Evolutionary conservation across 2,888 invertebrate genomes (phyloP).

Genomic region (Meiosimyza platycephala): DNA sequence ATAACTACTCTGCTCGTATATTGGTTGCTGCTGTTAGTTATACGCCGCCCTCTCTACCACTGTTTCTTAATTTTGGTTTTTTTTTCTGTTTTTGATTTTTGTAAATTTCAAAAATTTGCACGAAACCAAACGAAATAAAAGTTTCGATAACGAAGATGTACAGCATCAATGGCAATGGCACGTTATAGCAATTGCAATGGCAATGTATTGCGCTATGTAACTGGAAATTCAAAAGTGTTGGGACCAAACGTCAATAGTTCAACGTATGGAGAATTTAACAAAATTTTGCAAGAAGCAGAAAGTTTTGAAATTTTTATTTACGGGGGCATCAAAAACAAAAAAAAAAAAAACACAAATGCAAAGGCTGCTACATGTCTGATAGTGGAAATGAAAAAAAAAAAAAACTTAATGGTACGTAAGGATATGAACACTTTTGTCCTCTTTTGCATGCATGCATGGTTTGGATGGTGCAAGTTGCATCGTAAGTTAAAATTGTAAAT

Average conservation of each 20-base stretch:
- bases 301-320: no score
- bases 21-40: no score
- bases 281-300: no score
- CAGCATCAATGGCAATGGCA: constrained; percentile 22
- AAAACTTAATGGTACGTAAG: no score
- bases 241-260: no score
- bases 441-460: background rate
- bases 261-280: no score
- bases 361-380: no score
- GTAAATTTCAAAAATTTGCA: background rate
- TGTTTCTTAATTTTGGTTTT: background rate
- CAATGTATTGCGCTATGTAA: background rate
- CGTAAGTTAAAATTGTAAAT: constrained; percentile 13
- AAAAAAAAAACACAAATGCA: no score
- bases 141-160: constrained; percentile 36
- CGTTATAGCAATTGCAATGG: background rate
- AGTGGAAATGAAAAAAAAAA: no score
- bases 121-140: constrained; percentile 8
- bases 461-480: background rate
- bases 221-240: no score
- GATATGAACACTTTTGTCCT: no score
- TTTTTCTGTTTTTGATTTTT: background rate
- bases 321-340: no score
- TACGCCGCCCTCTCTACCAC: background rate
- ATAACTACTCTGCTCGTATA: constrained; percentile 27